Base-by-base conservation (phyloP, 2,888 invertebrate genomes). In the Lomographa bimaculata region DNA sequence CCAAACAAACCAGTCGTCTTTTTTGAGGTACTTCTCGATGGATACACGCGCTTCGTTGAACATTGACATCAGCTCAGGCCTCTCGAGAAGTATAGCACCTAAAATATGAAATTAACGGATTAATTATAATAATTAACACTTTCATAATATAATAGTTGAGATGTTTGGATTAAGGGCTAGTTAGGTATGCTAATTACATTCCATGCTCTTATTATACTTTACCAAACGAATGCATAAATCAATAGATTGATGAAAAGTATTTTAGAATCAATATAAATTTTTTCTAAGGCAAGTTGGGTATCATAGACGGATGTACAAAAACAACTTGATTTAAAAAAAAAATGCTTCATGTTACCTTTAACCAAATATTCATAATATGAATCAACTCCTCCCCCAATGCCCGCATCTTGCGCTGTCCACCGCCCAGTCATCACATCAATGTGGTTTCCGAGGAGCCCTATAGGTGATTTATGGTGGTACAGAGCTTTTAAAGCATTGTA, bases 1-100 rank as follows among this genome's bases (percentile, higher is more conserved):
- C 99, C 99, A 99, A 61, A 99, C 93, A 73, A 98, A 98, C 99
- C 99, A 99, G 76, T 99, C 98, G 59, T 98, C 98, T 63, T 95
- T 94, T 64, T 96, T 95, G 61, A 99, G 85, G 65, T 96, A 94
- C 61, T 95, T 95, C 64, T 97, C 96, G 21, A 97, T 95, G 0
- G 94, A 91, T 26, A 86, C 82, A 29, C 94, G 91, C 0, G 94
- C 94, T 61, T 95, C 95, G 41, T 94, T 91, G 69, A 99, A 99
- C 92, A 98, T 96, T 29, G 95, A 93, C 91, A 98, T 93, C 11
- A 99, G 80, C 63, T 97, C 94, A 0, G 99, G 98, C 52, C 94
- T 92, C 73, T 98, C 96, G 9, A 99, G 91, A 45, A 99, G 83
- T 30, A 98, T 92, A 0, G 97, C 94, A 3, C 98, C 90, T 90